Base-by-base conservation (phyloP, 1,140 invertebrate species). In the Mya arenaria region DNA sequence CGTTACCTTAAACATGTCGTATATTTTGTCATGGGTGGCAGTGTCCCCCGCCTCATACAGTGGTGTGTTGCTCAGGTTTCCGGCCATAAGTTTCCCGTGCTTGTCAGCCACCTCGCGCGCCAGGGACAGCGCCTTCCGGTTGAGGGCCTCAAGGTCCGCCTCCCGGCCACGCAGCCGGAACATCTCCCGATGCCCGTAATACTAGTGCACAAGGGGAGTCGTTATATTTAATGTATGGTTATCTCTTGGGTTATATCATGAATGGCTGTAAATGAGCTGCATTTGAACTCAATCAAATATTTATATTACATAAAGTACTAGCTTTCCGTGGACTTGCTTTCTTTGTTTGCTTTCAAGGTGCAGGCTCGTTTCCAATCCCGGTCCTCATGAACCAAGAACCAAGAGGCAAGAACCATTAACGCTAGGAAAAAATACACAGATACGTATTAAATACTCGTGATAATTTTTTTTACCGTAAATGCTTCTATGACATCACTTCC, bases 131-230 rank as follows among this genome's bases (percentile, higher is more conserved):
- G 91, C 89, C 28, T 65, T 79, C 32, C 68, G 79, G 84, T 92
- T 92, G 10, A 92, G 39, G 56, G 77, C 83, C 69, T 91, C 91
- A 0, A 90, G 68, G 1, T 91, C 90, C 23, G 86, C 73, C 65
- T 92, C 90, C 30, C 89, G 78, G 10, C 90, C 91, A 25, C 88
- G 83, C 2, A 79, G 36, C n/a, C 72, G 73, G 13, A 91, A 74
- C 48, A 89, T 90, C 48, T 89, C 85, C 19, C 90, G 74, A 63
- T 92, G 86, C 2, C 75, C 91, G 80, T 89, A 92, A 75, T 91
- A 92, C 90, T 91, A 66, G 55, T n/a, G n/a, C n/a, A n/a, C n/a
- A n/a, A n/a, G n/a, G n/a, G n/a, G n/a, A n/a, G n/a, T n/a, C n/a
- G n/a, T n/a, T n/a, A n/a, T n/a, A n/a, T n/a, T n/a, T n/a, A n/a